Evolutionary conservation across 2,888 invertebrate species (phyloP), one percentile per base, ranked within the genome.

Genomic region (Marronus borbonicus): DNA sequence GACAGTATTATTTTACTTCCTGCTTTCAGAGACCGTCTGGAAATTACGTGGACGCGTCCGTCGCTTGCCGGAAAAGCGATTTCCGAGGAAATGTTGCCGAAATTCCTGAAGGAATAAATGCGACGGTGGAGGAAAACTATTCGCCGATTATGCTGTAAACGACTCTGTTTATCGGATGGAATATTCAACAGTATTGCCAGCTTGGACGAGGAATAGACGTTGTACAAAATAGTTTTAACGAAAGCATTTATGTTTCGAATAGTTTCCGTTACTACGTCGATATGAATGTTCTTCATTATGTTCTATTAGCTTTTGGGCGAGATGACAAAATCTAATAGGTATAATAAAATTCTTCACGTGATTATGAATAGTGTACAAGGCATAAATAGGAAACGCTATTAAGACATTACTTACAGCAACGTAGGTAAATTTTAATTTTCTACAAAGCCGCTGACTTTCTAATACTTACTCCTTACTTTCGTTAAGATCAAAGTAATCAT

Each of bases 1-100:
- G 75, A 75, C 72, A 60, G 60, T 75, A 75, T 78, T 75, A 75
- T 78, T 78, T 78, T 78, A 70, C 60, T 62, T 69, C 72, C 77
- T 52, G 72, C 62, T 77, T 77, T 77, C 60, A 24, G 12, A 44
- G 72, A 62, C 60, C 44, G 72, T 74, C 72, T 74, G 60, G 72
- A 60, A 17, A 74, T 74, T 74, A 62, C 24, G 60, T 60, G 72
- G 72, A 49, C 24, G 60, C 72, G 72, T 60, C 44, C 10, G 58
- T 24, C 49, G 66, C 20, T 60, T 39, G 72, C 58, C 20, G 60
- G 72, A 60, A 60, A 74, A 28, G 44, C 60, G 39, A 39, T 60
- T 44, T 74, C 14, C 20, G n/a, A 44, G 58, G 20, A 74, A 74
- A 74, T 31, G 72, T 20, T 74, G 7, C 60, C 44, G 62, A 74